Conservation (phyloP, 2,888 invertebrate genomes). For the Meganola albula region DNA sequence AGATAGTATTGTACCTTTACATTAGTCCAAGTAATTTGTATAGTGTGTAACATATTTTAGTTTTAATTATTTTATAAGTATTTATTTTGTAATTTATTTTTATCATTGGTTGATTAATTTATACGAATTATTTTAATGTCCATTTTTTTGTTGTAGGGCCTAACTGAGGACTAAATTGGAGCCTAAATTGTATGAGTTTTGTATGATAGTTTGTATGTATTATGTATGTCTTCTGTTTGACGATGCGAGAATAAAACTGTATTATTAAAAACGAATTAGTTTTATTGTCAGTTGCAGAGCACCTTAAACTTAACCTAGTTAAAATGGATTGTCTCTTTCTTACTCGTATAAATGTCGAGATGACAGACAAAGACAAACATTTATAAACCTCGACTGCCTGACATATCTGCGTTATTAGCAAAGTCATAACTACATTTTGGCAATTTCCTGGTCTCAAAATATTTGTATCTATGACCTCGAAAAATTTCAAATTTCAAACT, state of each 20-base stretch:
- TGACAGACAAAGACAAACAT: no score
- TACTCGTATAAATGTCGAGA: no score
- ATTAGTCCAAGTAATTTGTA: conserved; percentile 37
- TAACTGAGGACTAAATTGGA: conserved; percentile 33
- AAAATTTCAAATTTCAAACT: no score
- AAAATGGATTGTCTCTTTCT: no score
- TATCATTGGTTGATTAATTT: conserved; percentile 37
- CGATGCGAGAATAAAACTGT: conserved; percentile 70
- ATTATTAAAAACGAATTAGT: conserved; percentile 51
- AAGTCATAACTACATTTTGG: no score
- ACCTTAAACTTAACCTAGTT: no score
- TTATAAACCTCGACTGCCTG: no score
- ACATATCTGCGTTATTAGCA: no score
- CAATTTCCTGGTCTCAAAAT: no score
- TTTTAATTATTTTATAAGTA: conserved; percentile 40
- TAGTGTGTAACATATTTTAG: conserved; percentile 22
- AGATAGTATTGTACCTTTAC: conserved; percentile 64
- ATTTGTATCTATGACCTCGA: no score
- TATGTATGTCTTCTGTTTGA: conserved; percentile 46
- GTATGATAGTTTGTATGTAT: conserved; percentile 27
- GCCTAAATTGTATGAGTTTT: conserved; percentile 38
- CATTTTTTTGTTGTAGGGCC: conserved; percentile 27
- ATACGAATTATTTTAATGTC: conserved; percentile 25
- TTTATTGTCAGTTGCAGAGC: no score
- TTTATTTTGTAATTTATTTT: conserved; percentile 40